Conservation (phyloP, 1,140 invertebrate genomes). For the Rhopalosiphum maidis region DNA sequence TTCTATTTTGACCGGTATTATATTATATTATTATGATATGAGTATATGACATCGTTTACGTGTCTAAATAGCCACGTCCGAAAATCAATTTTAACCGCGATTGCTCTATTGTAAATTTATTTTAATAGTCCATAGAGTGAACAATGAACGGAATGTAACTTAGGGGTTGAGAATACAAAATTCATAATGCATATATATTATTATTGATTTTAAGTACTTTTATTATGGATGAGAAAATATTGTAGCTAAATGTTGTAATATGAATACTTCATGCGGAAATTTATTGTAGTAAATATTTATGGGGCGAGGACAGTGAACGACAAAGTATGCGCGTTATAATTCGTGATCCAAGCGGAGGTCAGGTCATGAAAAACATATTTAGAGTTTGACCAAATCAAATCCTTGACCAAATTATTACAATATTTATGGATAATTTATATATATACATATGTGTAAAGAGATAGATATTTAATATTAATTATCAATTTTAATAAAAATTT, state of each 20-base stretch:
- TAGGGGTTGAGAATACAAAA: background rate
- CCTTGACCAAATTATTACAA: constrained; percentile 53
- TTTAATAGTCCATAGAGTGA: background rate
- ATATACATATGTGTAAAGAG: background rate
- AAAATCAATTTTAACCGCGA: background rate
- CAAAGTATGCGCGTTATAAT: background rate
- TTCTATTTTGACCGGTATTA: background rate
- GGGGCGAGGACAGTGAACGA: constrained; percentile 7
- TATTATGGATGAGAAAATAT: background rate
- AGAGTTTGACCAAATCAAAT: constrained; percentile 61
- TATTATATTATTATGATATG: background rate
- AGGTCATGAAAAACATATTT: constrained; percentile 59
- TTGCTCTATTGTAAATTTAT: background rate
- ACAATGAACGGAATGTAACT: background rate
- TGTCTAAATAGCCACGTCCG: background rate
- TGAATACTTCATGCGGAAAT: constrained; percentile 12
- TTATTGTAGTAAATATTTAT: background rate
- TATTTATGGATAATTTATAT: background rate
- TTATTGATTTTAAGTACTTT: no score
- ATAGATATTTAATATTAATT: background rate
- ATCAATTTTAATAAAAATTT: background rate
- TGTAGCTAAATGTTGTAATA: background rate
- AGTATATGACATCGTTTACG: background rate
- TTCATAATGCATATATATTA: background rate
- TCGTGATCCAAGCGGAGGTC: constrained; percentile 20